Percentiles rank a stretch among this genome's conserved stretches.
These are phyloP conservation scores for Eclectus roratus DNA, from an alignment of 2,113 vertebrate species.

Conservation along the genomic window DNA sequence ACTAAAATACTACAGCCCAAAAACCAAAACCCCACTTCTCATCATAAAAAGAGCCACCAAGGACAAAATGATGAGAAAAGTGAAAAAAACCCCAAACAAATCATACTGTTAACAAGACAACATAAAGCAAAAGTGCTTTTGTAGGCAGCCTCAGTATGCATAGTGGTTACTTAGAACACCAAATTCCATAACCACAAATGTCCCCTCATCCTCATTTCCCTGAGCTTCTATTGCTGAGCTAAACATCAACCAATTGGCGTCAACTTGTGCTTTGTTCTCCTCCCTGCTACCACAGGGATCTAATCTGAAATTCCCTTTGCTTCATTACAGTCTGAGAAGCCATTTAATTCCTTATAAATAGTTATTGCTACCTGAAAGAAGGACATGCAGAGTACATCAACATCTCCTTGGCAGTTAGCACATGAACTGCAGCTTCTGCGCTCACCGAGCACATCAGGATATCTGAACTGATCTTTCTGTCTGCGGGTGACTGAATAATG, in stretches of 20 bases:
- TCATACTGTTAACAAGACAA: background rate
- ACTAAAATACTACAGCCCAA: background rate
- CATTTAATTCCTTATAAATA: background rate
- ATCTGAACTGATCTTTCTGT: background rate
- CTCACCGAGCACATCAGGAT: background rate
- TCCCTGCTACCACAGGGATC: background rate
- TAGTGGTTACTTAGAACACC: background rate
- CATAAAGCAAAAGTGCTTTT: background rate
- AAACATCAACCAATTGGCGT: background rate
- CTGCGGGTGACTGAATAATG: background rate
- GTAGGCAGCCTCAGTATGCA: too few relatives aligned
- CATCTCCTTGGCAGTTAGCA: fast-evolving
- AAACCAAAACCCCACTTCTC: background rate
- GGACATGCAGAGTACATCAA: background rate
- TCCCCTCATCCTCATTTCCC: background rate
- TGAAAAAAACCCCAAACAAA: background rate
- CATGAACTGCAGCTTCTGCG: background rate
- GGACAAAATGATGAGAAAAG: background rate
- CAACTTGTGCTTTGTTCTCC: background rate
- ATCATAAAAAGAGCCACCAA: background rate
- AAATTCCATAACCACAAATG: background rate
- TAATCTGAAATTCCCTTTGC: background rate
- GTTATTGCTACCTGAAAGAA: background rate
- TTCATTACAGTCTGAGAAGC: background rate
- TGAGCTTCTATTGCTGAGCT: background rate